phyloP scores from a whole-genome alignment of 2,797 vertebrate genomes.

The Garrulus glandarius region DNA sequence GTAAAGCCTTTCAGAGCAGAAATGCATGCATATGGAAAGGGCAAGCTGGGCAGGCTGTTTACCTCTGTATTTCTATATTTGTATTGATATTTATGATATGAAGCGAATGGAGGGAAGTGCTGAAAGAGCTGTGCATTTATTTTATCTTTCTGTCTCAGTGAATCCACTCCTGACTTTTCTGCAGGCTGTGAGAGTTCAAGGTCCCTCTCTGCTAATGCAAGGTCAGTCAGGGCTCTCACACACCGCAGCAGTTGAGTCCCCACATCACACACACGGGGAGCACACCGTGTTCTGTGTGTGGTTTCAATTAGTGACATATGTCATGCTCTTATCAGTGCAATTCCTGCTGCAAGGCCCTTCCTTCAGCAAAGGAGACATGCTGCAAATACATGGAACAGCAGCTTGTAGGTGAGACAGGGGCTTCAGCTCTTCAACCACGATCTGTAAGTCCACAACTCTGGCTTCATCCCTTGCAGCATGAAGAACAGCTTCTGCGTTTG shows the following conservation, averaged over 20 bases:
- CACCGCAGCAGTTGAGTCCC: not conserved
- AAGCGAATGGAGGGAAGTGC: constrained; percentile 15
- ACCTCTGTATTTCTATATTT: not conserved
- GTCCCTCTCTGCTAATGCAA: not conserved
- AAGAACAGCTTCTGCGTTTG: not conserved
- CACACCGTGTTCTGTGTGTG: not conserved
- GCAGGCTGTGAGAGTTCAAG: constrained; percentile 20
- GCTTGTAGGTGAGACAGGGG: not conserved
- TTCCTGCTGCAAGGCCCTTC: not conserved
- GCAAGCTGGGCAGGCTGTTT: not conserved
- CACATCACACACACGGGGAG: rapidly evolving
- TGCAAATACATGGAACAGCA: not conserved
- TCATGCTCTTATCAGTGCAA: not conserved
- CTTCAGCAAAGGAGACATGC: not conserved
- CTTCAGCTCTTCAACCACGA: not conserved
- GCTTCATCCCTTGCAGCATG: not conserved
- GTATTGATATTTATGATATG: constrained; percentile 18
- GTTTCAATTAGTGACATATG: not conserved
- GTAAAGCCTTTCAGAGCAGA: not conserved
- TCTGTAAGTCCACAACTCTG: not conserved
- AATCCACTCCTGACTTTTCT: not conserved
- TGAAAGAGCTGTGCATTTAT: not conserved
- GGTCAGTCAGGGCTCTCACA: not conserved
- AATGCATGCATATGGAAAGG: not conserved
- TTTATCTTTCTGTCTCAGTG: constrained; percentile 41